Conservation (phyloP, 1,140 invertebrate genomes). For the Oedothorax gibbosus region DNA sequence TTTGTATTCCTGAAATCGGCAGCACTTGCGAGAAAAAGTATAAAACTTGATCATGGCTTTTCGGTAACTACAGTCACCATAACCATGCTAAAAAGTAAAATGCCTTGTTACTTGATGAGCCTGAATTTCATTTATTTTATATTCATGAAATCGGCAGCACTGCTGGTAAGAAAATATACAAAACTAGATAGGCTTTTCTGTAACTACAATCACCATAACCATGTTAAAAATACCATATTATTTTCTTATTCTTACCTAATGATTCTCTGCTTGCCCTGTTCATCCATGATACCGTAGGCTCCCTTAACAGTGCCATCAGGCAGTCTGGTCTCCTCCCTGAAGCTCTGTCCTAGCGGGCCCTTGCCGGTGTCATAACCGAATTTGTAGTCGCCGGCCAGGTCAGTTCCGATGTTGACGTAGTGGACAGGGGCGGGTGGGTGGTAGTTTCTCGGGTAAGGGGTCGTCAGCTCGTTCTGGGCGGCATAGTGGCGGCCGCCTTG, state of each 20-base stretch:
- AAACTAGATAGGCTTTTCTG: no score
- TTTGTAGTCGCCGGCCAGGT: constrained; percentile 63
- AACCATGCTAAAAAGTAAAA: no score
- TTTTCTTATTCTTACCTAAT: constrained; percentile 56
- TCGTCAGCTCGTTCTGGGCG: constrained; percentile 45
- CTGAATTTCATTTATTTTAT: no score
- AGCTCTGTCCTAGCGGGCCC: constrained; percentile 63
- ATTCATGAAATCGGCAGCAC: no score
- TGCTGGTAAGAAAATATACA: no score
- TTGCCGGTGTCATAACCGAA: constrained; percentile 66
- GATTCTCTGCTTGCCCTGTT: constrained; percentile 72
- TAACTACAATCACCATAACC: no score
- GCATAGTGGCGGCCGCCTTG: background rate
- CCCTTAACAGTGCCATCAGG: constrained; percentile 71
- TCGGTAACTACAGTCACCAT: no score
- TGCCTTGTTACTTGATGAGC: no score
- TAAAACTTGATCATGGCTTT: no score
- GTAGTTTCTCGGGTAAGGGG: constrained; percentile 34
- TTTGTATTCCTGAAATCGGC: no score
- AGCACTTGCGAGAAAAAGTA: no score
- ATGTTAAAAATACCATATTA: background rate
- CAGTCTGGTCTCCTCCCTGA: constrained; percentile 64
- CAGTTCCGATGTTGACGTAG: constrained; percentile 62
- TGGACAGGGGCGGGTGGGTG: constrained; percentile 62
- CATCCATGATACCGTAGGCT: constrained; percentile 74